These are phyloP conservation scores for Patella depressa DNA, from an alignment of 2,888 invertebrate genomes.

Conservation along the genomic window DNA sequence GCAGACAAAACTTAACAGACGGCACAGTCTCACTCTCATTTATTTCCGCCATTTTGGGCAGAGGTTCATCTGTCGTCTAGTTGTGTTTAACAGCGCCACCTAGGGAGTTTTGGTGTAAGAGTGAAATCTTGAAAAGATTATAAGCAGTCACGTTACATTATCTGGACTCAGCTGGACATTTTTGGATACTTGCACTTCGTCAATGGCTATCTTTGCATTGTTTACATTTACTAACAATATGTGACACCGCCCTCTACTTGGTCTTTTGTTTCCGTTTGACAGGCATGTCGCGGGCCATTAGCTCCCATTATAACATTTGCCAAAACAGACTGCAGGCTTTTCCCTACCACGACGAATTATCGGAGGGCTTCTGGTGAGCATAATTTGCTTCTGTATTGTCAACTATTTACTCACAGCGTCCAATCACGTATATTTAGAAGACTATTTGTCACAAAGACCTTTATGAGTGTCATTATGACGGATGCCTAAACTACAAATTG, in stretches of 20 bases:
- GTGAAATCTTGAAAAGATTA: conserved; percentile 9
- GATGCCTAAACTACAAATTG: conserved; percentile 10
- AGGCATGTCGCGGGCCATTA: conserved; percentile 38
- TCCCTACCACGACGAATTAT: conserved; percentile 15
- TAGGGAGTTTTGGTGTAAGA: conserved; percentile 4
- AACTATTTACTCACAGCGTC: conserved; percentile 27
- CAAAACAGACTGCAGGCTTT: conserved; percentile 29
- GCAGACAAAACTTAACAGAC: neutral
- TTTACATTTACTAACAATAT: conserved; percentile 23
- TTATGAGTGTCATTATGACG: conserved; percentile 14
- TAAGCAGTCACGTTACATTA: conserved; percentile 10
- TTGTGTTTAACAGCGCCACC: neutral
- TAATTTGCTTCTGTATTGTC: conserved; percentile 20
- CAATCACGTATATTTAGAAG: conserved; percentile 20
- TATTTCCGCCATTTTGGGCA: neutral
- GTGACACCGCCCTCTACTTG: conserved; percentile 29
- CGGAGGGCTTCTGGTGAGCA: conserved; percentile 9
- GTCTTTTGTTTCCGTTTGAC: conserved; percentile 37
- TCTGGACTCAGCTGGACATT: neutral
- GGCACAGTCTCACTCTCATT: neutral
- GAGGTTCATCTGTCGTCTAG: conserved; percentile 3
- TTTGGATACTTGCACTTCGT: conserved; percentile 13
- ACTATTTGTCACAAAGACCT: conserved; percentile 26
- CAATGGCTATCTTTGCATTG: conserved; percentile 12
- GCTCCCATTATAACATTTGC: conserved; percentile 35